Base-by-base conservation (phyloP, 2,797 vertebrate genomes). In the Hippocampus kuda region DNA sequence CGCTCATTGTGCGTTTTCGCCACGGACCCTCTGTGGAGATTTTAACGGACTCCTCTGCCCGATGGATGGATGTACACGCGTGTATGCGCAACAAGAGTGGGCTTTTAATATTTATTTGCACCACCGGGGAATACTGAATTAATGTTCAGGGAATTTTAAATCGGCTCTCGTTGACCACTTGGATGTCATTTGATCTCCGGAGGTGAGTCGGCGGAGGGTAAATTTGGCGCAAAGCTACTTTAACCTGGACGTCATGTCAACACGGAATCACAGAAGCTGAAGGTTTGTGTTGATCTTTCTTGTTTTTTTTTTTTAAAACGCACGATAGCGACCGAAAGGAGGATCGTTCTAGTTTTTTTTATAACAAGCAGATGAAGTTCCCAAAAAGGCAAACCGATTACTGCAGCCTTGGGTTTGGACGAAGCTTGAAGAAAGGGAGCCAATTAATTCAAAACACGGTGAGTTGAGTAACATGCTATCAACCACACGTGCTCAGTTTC, bases 221-320 rank as follows among this genome's bases (percentile, higher is more conserved):
- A 88, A 71, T 71, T 81, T 85, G 86, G 84, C 79, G 77, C 82
- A 85, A 77, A 88, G 70, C 78, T 76, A 89, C 82, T 89, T 88
- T 82, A 80, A 81, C 75, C 70, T 42, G 66, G 88, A 90, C 86
- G 79, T 86, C 74, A 64, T 79, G 76, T 84, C 74, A 67, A 67
- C 24, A 67, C 13, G 66, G 30, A 53, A n/a, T 22, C 22, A 10
- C 44, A 49, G 41, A 15, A 7, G 44, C 73, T 75, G 72, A 77
- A 73, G 73, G 84, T 77, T 88, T 78, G 51, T 77, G 81, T 80
- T 80, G 75, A 77, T 77, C 30, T 34, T 34, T 34, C 4, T 34
- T 34, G 6, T 34, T 34, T 34, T 34, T 34, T 34, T 34, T 38
- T 38, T 38, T 34, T 34, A 5, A 7, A 73, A 60, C 30, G 65